Evolutionary conservation across 2,113 vertebrate species (phyloP), one percentile per base, ranked within the genome.

Genomic region (Eupsittula cactorum): DNA sequence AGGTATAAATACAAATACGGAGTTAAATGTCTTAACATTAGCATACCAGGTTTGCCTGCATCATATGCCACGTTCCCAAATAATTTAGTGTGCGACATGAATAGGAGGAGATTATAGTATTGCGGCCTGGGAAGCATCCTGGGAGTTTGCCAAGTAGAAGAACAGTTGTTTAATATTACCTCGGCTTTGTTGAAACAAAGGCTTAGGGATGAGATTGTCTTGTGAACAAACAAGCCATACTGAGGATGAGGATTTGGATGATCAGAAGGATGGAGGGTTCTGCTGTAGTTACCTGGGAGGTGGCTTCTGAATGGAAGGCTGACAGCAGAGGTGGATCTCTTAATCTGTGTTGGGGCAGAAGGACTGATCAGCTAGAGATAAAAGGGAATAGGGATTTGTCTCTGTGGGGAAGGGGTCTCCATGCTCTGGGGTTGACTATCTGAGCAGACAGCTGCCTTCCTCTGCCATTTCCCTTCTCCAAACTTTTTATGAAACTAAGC

Each of bases 131-230:
- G 55, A 91, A 84, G 83, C 12, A 7, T 78, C 31, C 49, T 35
- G 74, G 87, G 60, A 95, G 69, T 52, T 47, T 90, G 90, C 81
- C 74, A 90, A 85, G 74, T 13, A 68, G 81, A 82, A 44, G 27
- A 93, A 69, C 67, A 57, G 41, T 86, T 92, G 82, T 92, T 94
- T 80, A 95, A 35, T 69, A 90, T 80, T 92, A 74, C 60, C 64
- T 75, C 42, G 86, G 47, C 88, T 82, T 42, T 27, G 4, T 69
- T 64, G 47, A 55, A 33, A 33, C 29, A 20, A 74, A 50, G 69
- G 18, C 28, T 52, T 42, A 42, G 39, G 8, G 33, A 50, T 39
- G 39, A 42, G 27, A 7, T 28, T 60, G 29, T 10, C 19, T 33
- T 77, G 20, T 64, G 35, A 64, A 20, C 8, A 68, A 64, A 8